phyloP scores from a whole-genome alignment of 1,140 invertebrate species.

The Semibalanus balanoides region DNA sequence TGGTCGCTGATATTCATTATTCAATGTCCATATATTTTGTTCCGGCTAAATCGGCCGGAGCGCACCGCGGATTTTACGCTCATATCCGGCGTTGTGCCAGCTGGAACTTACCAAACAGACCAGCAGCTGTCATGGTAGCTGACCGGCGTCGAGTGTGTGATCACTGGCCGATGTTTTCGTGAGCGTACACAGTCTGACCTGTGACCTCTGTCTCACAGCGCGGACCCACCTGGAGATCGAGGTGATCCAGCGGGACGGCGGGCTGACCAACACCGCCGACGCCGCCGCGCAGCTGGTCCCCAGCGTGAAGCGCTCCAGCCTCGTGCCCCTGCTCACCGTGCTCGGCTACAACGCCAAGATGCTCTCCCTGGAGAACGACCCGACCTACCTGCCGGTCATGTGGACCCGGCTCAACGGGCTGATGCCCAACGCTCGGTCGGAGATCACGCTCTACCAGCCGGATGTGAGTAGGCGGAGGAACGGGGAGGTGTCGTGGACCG shows the following conservation, averaged over 20 bases:
- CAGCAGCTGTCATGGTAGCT: no score
- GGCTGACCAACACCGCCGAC: conserved; percentile 37
- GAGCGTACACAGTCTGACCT: no score
- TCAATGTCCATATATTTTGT: no score
- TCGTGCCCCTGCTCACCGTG: conserved; percentile 77
- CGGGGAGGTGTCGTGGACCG: no score
- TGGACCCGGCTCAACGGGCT: conserved; percentile 3
- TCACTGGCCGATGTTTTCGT: no score
- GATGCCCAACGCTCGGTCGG: neutral
- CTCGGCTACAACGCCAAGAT: conserved; percentile 66
- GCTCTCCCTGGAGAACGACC: conserved; percentile 45
- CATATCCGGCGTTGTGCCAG: no score
- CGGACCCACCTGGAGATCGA: conserved; percentile 86
- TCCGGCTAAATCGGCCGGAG: no score
- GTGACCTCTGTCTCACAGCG: conserved; percentile 42
- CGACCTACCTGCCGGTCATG: neutral
- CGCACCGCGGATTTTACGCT: no score
- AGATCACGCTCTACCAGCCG: neutral
- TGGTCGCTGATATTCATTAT: no score
- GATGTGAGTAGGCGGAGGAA: neutral
- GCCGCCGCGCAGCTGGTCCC: conserved; percentile 21
- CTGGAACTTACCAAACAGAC: no score
- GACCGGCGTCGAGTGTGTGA: no score
- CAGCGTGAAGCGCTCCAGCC: conserved; percentile 66
- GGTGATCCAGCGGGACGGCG: conserved; percentile 69